Evolutionary conservation across 2,113 vertebrate genomes (phyloP), one percentile per base, ranked within the genome.

Genomic region (Nycticebus coucang): DNA sequence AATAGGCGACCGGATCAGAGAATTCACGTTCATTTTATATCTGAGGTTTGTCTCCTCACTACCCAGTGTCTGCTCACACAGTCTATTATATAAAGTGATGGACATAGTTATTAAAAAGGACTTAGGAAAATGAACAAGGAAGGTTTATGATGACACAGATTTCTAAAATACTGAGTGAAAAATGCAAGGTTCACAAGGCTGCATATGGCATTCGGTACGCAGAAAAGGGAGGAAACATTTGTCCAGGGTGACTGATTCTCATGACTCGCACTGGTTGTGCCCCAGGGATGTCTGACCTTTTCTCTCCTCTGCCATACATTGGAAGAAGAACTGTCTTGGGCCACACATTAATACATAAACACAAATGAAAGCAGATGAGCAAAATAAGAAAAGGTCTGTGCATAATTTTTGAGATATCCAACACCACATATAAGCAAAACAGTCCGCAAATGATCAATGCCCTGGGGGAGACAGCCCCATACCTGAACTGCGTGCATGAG

Each of bases 21-120:
- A 37, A 19, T 41, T 64, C 17, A 7, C 15, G 41, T 26, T 11
- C 33, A 69, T 41, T 60, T 74, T 2, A 8, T 22, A 4, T 37
- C 53, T 0, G 19, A 50, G 33, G n/a, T 50, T 59, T 24, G 28
- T 14, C 57, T 59, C 3, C 6, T 30, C 26, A 3, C 41, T 24
- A 1, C 10, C 4, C 0, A 1, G 28, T 11, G 41, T 21, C 55
- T 53, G 55, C 7, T 85, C 1, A 12, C 3, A 45, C 22, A 8
- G 57, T 28, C 59, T 71, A 0, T 7, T 28, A 80, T 24, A 62
- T 7, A 19, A 57, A 37, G 59, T 4, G 7, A 60, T 8, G 60
- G 21, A 10, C 0, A 13, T 3, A 26, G 30, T 3, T 3, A 37
- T 66, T 33, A 18, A 74, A 75, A 28, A 45, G 79, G 28, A 60